These are phyloP conservation scores for Acromyrmex echinatior DNA, from an alignment of 1,140 invertebrate genomes.

Conservation along the genomic window DNA sequence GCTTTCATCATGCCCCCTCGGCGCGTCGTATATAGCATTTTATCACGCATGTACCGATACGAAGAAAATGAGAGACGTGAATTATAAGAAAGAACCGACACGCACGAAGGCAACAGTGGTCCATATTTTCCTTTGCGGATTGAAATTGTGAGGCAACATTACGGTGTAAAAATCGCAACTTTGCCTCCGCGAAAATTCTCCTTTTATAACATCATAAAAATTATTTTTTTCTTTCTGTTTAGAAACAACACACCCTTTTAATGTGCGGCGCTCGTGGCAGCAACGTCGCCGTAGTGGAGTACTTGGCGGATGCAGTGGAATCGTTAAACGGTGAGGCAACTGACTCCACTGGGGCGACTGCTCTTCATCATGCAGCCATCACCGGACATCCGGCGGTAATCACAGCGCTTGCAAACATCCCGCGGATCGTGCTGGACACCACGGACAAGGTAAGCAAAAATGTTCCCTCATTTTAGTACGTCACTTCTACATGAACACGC, in stretches of 20 bases:
- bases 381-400: constrained; percentile 87
- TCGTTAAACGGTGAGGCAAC: constrained; percentile 89
- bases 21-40: not conserved
- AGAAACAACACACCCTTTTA: constrained; percentile 91
- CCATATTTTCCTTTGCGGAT: not conserved
- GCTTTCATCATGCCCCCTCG: not conserved
- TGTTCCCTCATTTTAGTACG: not conserved
- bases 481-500: not conserved
- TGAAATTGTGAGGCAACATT: not conserved
- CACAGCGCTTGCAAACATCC: constrained; percentile 88
- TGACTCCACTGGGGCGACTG: constrained; percentile 86
- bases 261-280: constrained; percentile 91
- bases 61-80: not conserved
- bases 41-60: not conserved
- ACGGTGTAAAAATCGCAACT: not conserved
- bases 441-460: constrained; percentile 86
- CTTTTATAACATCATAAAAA: not conserved
- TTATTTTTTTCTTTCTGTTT: constrained; percentile 46
- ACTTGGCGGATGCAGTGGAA: constrained; percentile 88
- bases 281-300: constrained; percentile 88
- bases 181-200: not conserved
- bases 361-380: constrained; percentile 86
- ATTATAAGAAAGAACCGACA: not conserved
- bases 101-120: not conserved
- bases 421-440: constrained; percentile 88